Conservation (phyloP, 2,888 invertebrate species). For the Ypsolopha scabrella region DNA sequence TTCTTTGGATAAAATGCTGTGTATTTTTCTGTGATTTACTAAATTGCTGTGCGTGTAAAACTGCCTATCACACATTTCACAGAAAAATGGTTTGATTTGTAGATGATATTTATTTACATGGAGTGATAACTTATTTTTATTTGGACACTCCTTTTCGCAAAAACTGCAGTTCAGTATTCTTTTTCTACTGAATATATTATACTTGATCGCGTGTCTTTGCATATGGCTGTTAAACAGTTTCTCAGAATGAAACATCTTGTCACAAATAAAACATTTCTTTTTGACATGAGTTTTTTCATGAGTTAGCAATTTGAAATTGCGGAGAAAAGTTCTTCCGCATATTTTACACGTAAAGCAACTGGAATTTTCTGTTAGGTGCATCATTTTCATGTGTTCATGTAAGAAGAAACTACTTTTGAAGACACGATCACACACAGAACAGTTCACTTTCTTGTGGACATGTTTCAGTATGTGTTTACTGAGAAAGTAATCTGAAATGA, state of each 20-base stretch:
- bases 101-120: conserved; percentile 58
- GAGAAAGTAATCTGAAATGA: conserved; percentile 50
- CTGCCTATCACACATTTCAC: conserved; percentile 56
- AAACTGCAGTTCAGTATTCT: conserved; percentile 42
- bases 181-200: conserved; percentile 21
- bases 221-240: conserved; percentile 32
- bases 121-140: conserved; percentile 42
- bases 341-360: conserved; percentile 25
- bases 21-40: conserved; percentile 41
- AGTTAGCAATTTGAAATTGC: conserved; percentile 19
- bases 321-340: conserved; percentile 35
- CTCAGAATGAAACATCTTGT: conserved; percentile 35
- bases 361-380: conserved; percentile 26
- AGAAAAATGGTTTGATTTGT: conserved; percentile 51
- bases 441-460: conserved; percentile 23
- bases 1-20: conserved; percentile 34
- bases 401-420: conserved; percentile 44
- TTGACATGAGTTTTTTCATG: conserved; percentile 32
- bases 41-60: conserved; percentile 49
- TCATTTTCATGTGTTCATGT: conserved; percentile 44
- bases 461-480: conserved; percentile 45
- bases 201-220: conserved; percentile 34
- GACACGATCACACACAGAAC: conserved; percentile 24
- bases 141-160: conserved; percentile 45
- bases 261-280: conserved; percentile 37